These are phyloP conservation scores for Drosophila setifemur DNA, from an alignment of 1,140 invertebrate genomes.

Conservation along the genomic window DNA sequence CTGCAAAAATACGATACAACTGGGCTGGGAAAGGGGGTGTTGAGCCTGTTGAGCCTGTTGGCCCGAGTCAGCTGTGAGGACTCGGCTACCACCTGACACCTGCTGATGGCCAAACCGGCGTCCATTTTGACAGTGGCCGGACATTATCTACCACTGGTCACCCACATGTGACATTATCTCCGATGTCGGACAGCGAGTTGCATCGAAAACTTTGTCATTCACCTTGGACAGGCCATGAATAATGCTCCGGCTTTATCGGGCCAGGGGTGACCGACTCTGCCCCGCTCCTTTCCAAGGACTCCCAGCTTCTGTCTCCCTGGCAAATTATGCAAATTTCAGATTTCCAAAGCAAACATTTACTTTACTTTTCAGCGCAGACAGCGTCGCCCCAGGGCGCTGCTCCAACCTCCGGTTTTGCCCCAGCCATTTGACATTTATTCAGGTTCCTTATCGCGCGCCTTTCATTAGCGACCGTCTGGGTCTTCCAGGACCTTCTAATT, in stretches of 20 bases:
- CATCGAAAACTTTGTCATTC: conserved; percentile 9
- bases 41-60: conserved; percentile 75
- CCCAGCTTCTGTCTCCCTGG: conserved; percentile 25
- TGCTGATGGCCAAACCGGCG: conserved; percentile 61
- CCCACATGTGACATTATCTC: conserved; percentile 64
- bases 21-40: background rate
- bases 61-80: conserved; percentile 45
- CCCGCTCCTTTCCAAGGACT: background rate
- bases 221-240: conserved; percentile 52
- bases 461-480: conserved; percentile 70
- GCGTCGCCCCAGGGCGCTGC: conserved; percentile 26
- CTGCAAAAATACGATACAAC: conserved; percentile 70
- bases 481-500: conserved; percentile 71
- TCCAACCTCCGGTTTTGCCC: conserved; percentile 1
- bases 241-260: conserved; percentile 61
- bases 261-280: conserved; percentile 25
- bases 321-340: conserved; percentile 81
- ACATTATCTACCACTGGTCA: conserved; percentile 50
- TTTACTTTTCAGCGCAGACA: conserved; percentile 77
- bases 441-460: conserved; percentile 71
- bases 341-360: conserved; percentile 81
- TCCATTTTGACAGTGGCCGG: conserved; percentile 66
- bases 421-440: conserved; percentile 65
- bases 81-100: conserved; percentile 56
- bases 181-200: conserved; percentile 1